Evolutionary conservation across 2,888 invertebrate genomes (phyloP).

Genomic region (Stenodema calcarata): DNA sequence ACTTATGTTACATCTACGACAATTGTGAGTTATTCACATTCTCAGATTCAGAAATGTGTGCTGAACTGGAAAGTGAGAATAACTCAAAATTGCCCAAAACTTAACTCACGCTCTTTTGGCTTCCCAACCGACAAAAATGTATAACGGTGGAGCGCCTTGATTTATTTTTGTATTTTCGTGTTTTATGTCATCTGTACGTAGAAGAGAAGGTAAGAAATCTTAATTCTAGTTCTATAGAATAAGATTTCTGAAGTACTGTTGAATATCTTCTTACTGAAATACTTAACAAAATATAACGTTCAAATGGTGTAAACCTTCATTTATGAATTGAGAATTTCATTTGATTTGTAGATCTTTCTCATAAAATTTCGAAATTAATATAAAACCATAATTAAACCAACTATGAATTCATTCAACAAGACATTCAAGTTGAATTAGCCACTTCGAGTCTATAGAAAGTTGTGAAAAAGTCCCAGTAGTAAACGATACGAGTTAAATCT

Average conservation of each 20-base stretch:
- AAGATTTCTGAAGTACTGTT: conserved; percentile 27
- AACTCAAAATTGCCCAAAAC: not conserved
- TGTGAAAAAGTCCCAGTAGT: too few species aligned
- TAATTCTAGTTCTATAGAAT: conserved; percentile 41
- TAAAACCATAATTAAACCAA: too few species aligned
- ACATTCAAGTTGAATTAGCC: too few species aligned
- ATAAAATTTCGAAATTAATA: too few species aligned
- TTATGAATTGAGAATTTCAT: not conserved
- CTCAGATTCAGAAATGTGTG: not conserved
- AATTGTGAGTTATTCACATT: not conserved
- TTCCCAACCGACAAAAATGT: not conserved
- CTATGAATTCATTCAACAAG: too few species aligned
- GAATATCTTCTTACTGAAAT: too few species aligned
- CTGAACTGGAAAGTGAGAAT: not conserved
- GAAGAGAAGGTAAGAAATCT: conserved; percentile 49
- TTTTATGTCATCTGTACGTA: conserved; percentile 41
- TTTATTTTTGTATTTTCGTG: conserved; percentile 7
- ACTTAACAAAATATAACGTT: too few species aligned
- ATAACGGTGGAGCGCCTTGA: conserved; percentile 37
- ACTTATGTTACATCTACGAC: not conserved
- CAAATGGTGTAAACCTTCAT: not conserved
- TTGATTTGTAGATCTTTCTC: not conserved
- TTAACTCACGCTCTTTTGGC: not conserved
- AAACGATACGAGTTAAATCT: too few species aligned
- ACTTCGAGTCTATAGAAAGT: too few species aligned